Conservation (phyloP, 2,113 vertebrate genomes). For the Colaptes auratus region DNA sequence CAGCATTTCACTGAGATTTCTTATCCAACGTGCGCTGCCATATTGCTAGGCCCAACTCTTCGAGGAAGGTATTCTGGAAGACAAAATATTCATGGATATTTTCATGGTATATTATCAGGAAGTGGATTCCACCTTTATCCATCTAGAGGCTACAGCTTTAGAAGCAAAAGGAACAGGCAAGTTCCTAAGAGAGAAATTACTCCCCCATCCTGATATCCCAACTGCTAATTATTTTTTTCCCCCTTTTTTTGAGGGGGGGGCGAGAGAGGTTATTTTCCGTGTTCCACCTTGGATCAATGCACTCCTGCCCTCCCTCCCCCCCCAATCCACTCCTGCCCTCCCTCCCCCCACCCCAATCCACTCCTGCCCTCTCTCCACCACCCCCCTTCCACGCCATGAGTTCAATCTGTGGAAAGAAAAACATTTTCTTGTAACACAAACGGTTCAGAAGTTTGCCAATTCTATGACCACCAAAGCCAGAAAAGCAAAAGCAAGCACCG, state of each 20-base stretch:
- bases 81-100: constrained; percentile 43
- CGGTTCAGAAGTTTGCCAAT: neutral
- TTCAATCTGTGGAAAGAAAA: constrained; percentile 10
- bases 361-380: neutral
- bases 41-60: constrained; percentile 65
- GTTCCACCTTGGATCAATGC: neutral
- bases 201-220: neutral
- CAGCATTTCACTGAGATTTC: neutral
- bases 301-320: neutral
- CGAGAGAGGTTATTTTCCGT: neutral
- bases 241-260: neutral
- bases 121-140: neutral
- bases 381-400: neutral
- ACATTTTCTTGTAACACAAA: neutral
- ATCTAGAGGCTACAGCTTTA: neutral
- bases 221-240: neutral
- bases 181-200: neutral
- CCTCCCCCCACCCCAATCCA: neutral
- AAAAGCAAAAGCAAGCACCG: neutral
- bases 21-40: constrained; percentile 33
- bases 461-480: neutral
- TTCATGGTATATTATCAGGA: constrained; percentile 15
- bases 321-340: neutral
- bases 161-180: neutral
- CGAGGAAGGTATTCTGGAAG: constrained; percentile 48